These are phyloP conservation scores for Crenuchus spilurus DNA, from an alignment of 2,797 vertebrate genomes.

Conservation along the genomic window DNA sequence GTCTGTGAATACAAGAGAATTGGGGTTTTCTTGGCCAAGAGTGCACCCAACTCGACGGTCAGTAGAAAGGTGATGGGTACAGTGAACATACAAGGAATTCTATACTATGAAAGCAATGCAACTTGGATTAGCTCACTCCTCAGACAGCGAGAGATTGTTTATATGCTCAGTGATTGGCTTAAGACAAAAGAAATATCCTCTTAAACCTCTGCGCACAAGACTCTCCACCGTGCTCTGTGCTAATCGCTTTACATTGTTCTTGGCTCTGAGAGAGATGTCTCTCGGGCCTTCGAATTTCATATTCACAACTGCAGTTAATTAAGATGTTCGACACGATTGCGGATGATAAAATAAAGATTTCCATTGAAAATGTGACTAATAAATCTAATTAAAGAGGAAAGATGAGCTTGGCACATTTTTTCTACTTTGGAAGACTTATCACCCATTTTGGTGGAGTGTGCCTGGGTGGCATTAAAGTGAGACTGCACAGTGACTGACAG, in stretches of 20 bases:
- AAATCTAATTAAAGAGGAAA: constrained; percentile 45
- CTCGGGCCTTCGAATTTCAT: constrained; percentile 16
- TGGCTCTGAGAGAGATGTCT: constrained; percentile 8
- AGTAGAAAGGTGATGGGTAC: not conserved
- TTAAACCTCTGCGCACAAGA: constrained; percentile 13
- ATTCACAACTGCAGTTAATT: constrained; percentile 60
- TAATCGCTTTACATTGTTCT: constrained; percentile 31
- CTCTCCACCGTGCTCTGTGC: not conserved
- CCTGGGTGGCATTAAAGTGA: constrained; percentile 30
- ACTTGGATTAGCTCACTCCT: constrained; percentile 8
- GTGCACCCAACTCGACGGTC: not conserved
- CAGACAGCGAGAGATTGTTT: constrained; percentile 36
- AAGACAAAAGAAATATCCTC: constrained; percentile 56
- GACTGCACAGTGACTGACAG: constrained; percentile 10
- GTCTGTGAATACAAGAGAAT: not conserved
- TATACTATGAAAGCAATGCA: constrained; percentile 7
- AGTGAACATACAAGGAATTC: not conserved
- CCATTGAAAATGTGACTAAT: constrained; percentile 40
- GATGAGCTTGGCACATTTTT: constrained; percentile 38
- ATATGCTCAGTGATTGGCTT: constrained; percentile 42
- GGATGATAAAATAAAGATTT: constrained; percentile 43
- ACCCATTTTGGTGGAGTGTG: not conserved
- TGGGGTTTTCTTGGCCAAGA: not conserved
- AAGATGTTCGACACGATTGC: constrained; percentile 64
- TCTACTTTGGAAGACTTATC: constrained; percentile 22